Base-by-base conservation (phyloP, 35 echinoderm and acorn worm genomes). In the Eucidaris tribuloides region DNA sequence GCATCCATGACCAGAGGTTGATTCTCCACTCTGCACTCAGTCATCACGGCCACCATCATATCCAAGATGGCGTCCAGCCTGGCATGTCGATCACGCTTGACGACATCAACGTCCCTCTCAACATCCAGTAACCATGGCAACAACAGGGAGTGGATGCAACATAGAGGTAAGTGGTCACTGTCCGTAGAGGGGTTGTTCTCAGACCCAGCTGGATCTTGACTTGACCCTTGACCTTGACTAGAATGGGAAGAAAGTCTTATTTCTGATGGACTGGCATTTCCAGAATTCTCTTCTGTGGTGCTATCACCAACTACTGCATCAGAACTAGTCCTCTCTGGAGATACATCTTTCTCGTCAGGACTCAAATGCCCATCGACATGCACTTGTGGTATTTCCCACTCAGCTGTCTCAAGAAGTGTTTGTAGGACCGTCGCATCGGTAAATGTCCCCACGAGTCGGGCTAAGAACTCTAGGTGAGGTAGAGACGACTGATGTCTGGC, bases 71-170 rank as follows among this genome's bases (percentile, higher is more conserved):
- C 56, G 28, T 52, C 78, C 28, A 86, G 32, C n/a, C n/a, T n/a
- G n/a, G n/a, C n/a, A n/a, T n/a, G n/a, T n/a, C n/a, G n/a, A n/a
- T 88, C 85, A 19, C 78, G 6, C 76, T 63, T 63, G 19, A 20
- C 32, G 13, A 14, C 35, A 24, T 24, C 40, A 2, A 36, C 58
- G 7, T 19, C 32, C 7, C 46, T 77, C 32, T 76, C 46, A 13
- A 40, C 23, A 37, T 82, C 44, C 5, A 58, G 33, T 43, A 92
- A 54, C 90, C 90, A 92, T 60, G 90, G 90, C 35, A 87, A 72
- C 5, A 92, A 35, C 20, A 87, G 46, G 40, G 71, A 33, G 6
- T 77, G 23, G 39, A 92, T 57, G 71, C 85, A 92, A 43, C 40
- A 60, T 19, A 38, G 32, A 2, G 80, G 40, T 20, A 81, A n/a